These are phyloP conservation scores for Alectoris magna DNA, from an alignment of 2,797 vertebrate genomes.

Conservation along the genomic window DNA sequence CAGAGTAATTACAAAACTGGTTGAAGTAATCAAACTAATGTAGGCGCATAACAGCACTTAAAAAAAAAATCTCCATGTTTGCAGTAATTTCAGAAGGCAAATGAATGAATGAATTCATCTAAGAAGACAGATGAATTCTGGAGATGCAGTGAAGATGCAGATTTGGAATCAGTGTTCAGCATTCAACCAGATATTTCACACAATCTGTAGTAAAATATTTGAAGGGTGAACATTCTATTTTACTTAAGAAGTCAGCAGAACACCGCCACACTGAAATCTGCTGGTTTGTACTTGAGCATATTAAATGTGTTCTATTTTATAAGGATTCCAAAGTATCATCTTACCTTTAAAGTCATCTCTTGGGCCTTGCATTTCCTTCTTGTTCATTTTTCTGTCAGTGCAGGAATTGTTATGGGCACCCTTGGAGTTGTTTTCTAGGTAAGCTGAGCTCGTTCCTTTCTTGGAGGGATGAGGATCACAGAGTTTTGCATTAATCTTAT, in stretches of 20 bases:
- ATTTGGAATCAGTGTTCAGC: background rate
- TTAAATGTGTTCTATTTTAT: background rate
- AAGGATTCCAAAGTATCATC: background rate
- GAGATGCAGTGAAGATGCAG: background rate
- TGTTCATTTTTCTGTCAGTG: conserved; percentile 88
- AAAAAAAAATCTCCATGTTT: background rate
- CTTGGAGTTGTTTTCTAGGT: conserved; percentile 90
- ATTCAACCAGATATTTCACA: background rate
- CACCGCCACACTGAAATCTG: background rate
- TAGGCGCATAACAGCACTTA: background rate
- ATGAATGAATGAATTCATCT: background rate
- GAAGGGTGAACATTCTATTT: background rate
- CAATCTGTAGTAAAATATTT: background rate
- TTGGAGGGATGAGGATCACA: conserved; percentile 96
- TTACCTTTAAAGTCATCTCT: conserved; percentile 94
- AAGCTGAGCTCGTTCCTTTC: conserved; percentile 96
- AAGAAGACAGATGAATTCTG: background rate
- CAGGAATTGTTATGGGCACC: conserved; percentile 85
- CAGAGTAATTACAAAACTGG: background rate
- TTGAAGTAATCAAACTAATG: background rate
- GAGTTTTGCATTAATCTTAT: conserved; percentile 98
- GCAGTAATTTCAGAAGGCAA: background rate
- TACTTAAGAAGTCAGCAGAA: background rate
- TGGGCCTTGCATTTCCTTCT: conserved; percentile 84
- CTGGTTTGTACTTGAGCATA: background rate